Conservation (phyloP, 2,888 invertebrate genomes). For the Cerceris rybyensis region DNA sequence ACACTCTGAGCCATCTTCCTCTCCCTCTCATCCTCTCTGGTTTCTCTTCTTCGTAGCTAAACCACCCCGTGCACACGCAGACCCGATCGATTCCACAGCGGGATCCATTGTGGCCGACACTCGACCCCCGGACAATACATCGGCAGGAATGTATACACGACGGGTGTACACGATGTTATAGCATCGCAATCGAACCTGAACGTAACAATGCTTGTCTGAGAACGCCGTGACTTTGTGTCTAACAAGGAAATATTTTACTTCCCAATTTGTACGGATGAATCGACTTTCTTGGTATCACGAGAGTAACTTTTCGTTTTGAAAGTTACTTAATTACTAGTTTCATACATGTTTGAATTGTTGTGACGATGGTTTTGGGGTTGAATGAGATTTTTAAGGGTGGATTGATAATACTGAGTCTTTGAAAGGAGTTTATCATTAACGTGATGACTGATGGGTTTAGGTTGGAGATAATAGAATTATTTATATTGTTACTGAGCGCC, state of each 20-base stretch:
- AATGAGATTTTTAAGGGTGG: too few relatives aligned
- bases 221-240: slow-evolving; percentile 51
- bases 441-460: too few relatives aligned
- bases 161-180: slow-evolving; percentile 56
- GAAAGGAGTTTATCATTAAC: too few relatives aligned
- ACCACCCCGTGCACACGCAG: slow-evolving; percentile 19
- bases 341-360: too few relatives aligned
- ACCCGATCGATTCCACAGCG: slow-evolving; percentile 63
- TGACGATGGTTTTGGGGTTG: too few relatives aligned
- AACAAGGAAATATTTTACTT: slow-evolving; percentile 39
- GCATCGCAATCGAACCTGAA: slow-evolving; percentile 50
- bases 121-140: slow-evolving; percentile 63
- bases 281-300: background rate
- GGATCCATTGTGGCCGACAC: slow-evolving; percentile 65
- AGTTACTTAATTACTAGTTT: too few relatives aligned
- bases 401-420: too few relatives aligned
- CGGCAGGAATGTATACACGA: slow-evolving; percentile 57
- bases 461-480: too few relatives aligned
- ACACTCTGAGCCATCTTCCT: slow-evolving; percentile 25
- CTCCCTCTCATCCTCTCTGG: slow-evolving; percentile 6
- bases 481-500: too few relatives aligned
- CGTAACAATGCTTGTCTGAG: slow-evolving; percentile 55
- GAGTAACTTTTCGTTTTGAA: background rate
- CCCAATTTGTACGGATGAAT: background rate
- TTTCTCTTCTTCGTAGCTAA: background rate